Conservation (phyloP, 2,113 vertebrate genomes). For the Chaetorhynchus papuensis region DNA sequence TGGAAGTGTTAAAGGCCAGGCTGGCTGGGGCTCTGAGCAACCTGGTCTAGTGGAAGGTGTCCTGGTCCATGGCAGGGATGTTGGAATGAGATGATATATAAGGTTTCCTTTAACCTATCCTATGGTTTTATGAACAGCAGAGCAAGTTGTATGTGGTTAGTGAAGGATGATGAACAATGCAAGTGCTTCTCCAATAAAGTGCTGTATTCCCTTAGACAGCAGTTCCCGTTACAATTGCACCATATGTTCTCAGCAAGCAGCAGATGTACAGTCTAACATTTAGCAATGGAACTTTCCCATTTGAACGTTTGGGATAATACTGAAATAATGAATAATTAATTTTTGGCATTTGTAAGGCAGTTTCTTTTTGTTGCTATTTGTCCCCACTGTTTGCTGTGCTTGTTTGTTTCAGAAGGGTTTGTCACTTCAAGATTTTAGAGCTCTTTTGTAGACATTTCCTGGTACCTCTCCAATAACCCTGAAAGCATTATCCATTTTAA, state of each 20-base stretch:
- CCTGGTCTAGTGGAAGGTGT: background rate
- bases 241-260: constrained; percentile 18
- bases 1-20: background rate
- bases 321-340: background rate
- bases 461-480: background rate
- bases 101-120: background rate
- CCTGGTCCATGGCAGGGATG: background rate
- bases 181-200: background rate
- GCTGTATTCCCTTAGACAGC: constrained; percentile 11
- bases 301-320: background rate
- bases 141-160: background rate
- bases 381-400: background rate
- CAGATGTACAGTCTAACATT: constrained; percentile 28
- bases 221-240: background rate
- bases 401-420: background rate
- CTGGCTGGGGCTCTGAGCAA: background rate
- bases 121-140: background rate
- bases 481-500: background rate
- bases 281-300: background rate
- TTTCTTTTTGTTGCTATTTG: background rate
- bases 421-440: background rate
- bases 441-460: background rate
- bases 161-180: background rate
- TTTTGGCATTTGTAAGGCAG: background rate
- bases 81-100: background rate